These are phyloP conservation scores for Turdus rufiventris DNA, from an alignment of 2,113 vertebrate species.

Conservation along the genomic window DNA sequence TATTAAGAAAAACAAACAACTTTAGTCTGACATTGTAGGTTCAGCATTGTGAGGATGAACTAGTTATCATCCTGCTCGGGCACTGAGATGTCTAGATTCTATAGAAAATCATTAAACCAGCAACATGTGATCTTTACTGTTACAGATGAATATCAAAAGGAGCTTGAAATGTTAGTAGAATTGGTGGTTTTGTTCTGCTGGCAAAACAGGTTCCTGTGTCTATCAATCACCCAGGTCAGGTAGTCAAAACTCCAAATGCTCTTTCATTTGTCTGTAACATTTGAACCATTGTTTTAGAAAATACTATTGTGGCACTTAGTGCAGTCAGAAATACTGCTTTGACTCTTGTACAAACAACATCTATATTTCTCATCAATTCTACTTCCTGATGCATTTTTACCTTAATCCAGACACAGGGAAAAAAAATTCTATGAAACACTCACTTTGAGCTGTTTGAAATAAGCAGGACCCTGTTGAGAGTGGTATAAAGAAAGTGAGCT, in stretches of 20 bases:
- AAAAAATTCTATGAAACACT: not conserved
- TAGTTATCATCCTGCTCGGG: not conserved
- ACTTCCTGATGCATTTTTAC: not conserved
- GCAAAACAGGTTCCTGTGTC: not conserved
- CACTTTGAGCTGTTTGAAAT: not conserved
- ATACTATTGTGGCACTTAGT: not conserved
- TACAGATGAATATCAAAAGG: not conserved
- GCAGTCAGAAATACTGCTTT: not conserved
- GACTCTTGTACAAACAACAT: not conserved
- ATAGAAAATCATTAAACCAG: not conserved
- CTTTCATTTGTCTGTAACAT: not conserved
- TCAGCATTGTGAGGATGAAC: not conserved
- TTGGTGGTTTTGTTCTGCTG: not conserved
- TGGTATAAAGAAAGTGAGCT: not conserved
- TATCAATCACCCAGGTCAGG: not conserved
- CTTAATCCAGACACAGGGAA: not conserved
- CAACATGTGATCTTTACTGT: not conserved
- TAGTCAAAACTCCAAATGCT: not conserved
- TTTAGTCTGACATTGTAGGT: not conserved
- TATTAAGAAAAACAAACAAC: not conserved
- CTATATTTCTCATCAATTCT: not conserved
- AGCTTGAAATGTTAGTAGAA: not conserved
- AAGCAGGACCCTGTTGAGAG: not conserved
- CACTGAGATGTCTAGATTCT: not conserved
- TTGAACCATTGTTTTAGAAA: not conserved